Evolutionary conservation across 1,140 invertebrate species (phyloP), one percentile per base, ranked within the genome.

Genomic region (Hylaeus anthracinus): DNA sequence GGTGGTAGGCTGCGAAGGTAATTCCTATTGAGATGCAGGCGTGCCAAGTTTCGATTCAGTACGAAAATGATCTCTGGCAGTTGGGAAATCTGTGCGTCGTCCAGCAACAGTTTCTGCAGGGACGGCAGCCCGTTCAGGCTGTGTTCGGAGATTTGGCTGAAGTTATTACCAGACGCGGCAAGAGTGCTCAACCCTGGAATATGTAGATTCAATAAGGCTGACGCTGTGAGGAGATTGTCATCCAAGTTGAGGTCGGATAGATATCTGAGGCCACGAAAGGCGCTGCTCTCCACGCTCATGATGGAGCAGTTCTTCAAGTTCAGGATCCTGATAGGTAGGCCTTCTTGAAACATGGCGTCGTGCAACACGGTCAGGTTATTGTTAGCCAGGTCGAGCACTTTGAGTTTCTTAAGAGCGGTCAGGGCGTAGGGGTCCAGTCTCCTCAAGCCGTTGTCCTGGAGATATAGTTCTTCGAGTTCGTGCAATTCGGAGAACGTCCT

Each of bases 151-250:
- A 97, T 92, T 63, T 95, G 93, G 41, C 95, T 96, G 87, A 97
- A 96, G 91, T 98, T 97, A 90, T 98, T 98, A 67, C 95, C 93
- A 3, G 96, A 96, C 6, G 97, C 90, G 79, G 95, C 95, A 39
- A 98, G 93, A 0, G 95, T 95, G 74, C 96, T 95, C 78, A 98
- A 93, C 45, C 96, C 96, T 3, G 96, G 95, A 61, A 97, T 95
- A 83, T 96, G 95, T 15, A 98, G 92, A 79, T 95, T 95, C 26
- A 95, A 91, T 39, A 97, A 92, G 64, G 96, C 96, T 9, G 92
- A 90, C 0, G 95, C 94, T 66, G 94, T 95, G 48, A 98, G 91
- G 43, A 95, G 94, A 92, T 98, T 98, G 48, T 95, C 92, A 65
- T 95, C 95, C 39, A 97, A 86, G 89, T 97, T 96, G 0, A 97